These are phyloP conservation scores for Hirtodrosophila histrioides DNA, from an alignment of 2,888 invertebrate species.

Conservation along the genomic window DNA sequence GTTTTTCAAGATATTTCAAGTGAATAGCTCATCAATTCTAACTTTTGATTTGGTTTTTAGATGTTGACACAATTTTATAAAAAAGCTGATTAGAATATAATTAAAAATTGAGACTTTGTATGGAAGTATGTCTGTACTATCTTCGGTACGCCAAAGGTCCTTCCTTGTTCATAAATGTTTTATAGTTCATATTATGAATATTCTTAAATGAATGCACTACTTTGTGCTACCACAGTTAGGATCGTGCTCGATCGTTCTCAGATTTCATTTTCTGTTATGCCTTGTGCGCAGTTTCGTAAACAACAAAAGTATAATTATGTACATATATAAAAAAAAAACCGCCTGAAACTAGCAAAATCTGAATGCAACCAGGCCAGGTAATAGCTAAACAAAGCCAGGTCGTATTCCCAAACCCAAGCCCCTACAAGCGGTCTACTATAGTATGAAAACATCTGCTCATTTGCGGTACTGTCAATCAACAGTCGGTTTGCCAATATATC, in stretches of 20 bases:
- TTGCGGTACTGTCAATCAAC: constrained; percentile 27
- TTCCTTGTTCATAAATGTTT: no score
- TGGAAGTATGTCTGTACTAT: no score
- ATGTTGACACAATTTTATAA: no score
- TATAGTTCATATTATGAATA: no score
- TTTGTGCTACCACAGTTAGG: neutral
- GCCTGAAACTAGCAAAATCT: constrained; percentile 45
- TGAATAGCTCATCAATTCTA: no score
- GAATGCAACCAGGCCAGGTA: constrained; percentile 48
- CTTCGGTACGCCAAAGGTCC: no score
- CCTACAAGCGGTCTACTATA: constrained; percentile 4
- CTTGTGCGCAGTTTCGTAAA: constrained; percentile 54
- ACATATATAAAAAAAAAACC: constrained; percentile 3
- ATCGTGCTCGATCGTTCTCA: constrained; percentile 4
- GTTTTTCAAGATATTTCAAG: no score
- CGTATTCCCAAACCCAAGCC: constrained; percentile 23
- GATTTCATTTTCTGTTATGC: constrained; percentile 4
- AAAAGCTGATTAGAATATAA: no score
- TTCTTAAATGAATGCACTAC: no score
- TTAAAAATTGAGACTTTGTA: no score
- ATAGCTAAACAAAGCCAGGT: constrained; percentile 22
- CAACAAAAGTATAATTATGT: constrained; percentile 22
- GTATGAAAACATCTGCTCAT: constrained; percentile 41
- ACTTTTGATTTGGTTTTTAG: no score
- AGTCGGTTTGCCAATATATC: neutral